Evolutionary conservation across 35 echinoderm and acorn worm species (phyloP), one percentile per base, ranked within the genome.

Genomic region (Antedon bifida): DNA sequence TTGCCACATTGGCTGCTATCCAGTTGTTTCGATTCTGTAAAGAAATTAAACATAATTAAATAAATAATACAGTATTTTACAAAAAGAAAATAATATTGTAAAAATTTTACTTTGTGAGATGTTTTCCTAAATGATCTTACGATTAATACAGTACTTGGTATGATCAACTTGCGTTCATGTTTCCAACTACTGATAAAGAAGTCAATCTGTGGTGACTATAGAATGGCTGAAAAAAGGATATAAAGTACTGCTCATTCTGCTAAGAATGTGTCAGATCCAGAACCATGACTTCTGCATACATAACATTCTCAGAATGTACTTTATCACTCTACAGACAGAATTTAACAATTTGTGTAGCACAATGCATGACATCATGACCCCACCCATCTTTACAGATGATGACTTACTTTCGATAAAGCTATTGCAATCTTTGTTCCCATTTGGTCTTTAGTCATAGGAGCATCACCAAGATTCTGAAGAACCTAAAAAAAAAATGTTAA

Each of bases 1-100:
- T 90, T 9, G 94, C 94, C 76, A 97, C 86, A 78, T 97, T 97
- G 28, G 87, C 83, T 5, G 86, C 81, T 4, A 97, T 88, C 94
- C 94, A 97, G 3, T 87, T 92, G 14, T 86, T 81, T 26, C 81
- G 82, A 42, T 97, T 86, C 82, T 85, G 34, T 16, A 82, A 87
- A 14, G 30, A 32, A 34, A 7, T n/a, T 5, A 75, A 74, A 17
- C 32, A 5, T 30, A 84, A 64, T 64, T 11, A 64, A 8, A 64
- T 21, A 11, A 16, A 16, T 64, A 26, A 16, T 64, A 21, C 51
- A 64, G 26, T 64, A 8, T 16, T 64, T 26, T 16, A 64, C 51
- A 64, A 16, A 8, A 64, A 11, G 51, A 19, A 11, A 8, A 19
- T 26, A 8, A 19, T 26, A 11, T 19, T 26, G 23, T 64, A 19